Percentiles rank a stretch among this genome's conserved stretches.
These are phyloP conservation scores for Ceratina calcarata DNA, from an alignment of 1,140 invertebrate species.

Conservation along the genomic window DNA sequence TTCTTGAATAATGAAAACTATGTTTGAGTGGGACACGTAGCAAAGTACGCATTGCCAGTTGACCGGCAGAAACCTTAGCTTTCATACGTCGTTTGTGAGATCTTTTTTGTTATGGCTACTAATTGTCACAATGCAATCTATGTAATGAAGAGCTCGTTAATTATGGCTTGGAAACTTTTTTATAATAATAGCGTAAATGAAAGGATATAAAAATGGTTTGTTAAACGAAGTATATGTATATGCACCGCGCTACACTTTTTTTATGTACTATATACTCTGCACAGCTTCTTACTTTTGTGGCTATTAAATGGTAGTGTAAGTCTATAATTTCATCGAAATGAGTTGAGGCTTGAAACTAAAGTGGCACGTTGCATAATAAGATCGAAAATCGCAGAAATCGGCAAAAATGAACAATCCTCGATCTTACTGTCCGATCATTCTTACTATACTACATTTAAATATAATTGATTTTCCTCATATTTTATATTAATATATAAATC, in stretches of 20 bases:
- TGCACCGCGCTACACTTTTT: neutral
- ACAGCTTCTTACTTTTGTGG: too few species aligned
- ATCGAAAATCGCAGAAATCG: too few species aligned
- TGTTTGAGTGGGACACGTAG: slow-evolving; percentile 65
- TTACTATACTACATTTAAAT: too few species aligned
- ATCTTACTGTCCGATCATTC: too few species aligned
- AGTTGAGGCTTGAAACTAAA: too few species aligned
- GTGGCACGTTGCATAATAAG: too few species aligned
- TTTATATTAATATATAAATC: too few species aligned
- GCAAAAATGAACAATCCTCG: too few species aligned
- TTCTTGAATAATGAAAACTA: slow-evolving; percentile 67
- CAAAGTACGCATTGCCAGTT: slow-evolving; percentile 66
- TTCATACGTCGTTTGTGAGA: slow-evolving; percentile 44
- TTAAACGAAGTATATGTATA: neutral
- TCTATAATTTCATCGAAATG: too few species aligned
- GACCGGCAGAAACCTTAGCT: slow-evolving; percentile 49
- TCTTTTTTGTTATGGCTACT: neutral
- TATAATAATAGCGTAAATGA: neutral
- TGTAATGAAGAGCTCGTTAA: neutral
- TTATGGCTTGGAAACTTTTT: neutral
- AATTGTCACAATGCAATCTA: neutral
- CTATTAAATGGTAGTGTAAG: too few species aligned
- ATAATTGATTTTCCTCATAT: too few species aligned
- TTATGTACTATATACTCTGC: too few species aligned
- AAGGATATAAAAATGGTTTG: slow-evolving; percentile 17